Evolutionary conservation across 1,140 invertebrate species (phyloP), one percentile per base, ranked within the genome.

Genomic region (Periplaneta americana): DNA sequence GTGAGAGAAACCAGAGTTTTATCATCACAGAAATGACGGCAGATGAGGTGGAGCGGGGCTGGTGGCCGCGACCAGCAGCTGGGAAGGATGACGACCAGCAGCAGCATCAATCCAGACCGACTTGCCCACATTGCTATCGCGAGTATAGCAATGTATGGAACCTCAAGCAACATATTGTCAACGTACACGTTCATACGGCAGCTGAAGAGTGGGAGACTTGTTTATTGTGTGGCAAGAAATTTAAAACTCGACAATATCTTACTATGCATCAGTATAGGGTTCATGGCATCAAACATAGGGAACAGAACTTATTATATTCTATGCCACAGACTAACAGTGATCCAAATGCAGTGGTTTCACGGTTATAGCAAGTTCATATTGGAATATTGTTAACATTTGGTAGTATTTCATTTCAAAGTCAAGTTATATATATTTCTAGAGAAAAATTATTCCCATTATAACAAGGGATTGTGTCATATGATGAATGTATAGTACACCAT

Each of bases 81-180:
- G n/a, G 22, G 48, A 66, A 66, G 13, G 39, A 15, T 13, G 39
- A 48, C 22, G 48, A 66, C 22, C 48, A 66, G n/a, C 48, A 66
- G 48, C 48, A 11, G 22, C 22, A 66, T 66, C 48, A 66, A 5
- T 9, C 22, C 48, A 66, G 48, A 86, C 92, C 92, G 82, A 91
- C 92, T 84, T 93, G 93, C 87, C 91, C 92, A 48, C 91, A 92
- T 85, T 93, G 92, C 87, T 91, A 91, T 84, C 93, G 93, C 86
- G 90, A 91, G 79, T 93, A 93, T 87, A 92, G 91, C 85, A 91
- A 90, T 81, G 89, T 89, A 84, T 92, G 92, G 83, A 94, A 94
- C 86, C 89, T 94, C 75, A 93, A 93, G 87, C 93, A 94, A 86
- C 93, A 94, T 88, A 92, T 93, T 84, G 91, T 92, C 82, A 94